Conservation (phyloP, 92 coral and sea anemone genomes). For the Zoanthus solanderi region DNA sequence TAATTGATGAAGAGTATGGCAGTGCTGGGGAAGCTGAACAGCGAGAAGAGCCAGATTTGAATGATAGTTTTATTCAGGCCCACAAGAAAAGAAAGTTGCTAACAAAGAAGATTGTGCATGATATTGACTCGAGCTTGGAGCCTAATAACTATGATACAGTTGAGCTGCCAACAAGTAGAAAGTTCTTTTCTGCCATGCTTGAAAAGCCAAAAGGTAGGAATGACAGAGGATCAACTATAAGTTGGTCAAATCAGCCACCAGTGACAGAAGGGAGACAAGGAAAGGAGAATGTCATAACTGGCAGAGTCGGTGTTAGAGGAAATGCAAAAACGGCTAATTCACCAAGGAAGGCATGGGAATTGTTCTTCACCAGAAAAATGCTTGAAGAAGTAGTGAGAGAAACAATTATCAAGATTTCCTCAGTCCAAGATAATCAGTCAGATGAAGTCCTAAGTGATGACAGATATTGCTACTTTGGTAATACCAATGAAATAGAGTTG, state of each 20-base stretch:
- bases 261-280: slow-evolving; percentile 12
- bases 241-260: slow-evolving; percentile 12
- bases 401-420: neutral
- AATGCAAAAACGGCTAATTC: neutral
- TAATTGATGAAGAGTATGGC: too few species aligned
- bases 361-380: slow-evolving; percentile 14
- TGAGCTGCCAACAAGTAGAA: neutral
- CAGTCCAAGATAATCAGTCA: neutral
- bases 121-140: neutral
- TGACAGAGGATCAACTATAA: neutral
- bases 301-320: neutral
- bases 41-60: neutral
- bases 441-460: neutral
- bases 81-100: neutral
- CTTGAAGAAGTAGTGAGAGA: neutral
- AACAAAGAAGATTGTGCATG: neutral
- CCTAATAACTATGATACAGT: neutral
- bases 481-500: neutral
- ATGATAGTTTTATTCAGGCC: neutral
- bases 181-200: neutral
- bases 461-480: slow-evolving; percentile 12
- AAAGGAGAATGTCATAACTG: neutral
- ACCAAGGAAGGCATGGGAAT: slow-evolving; percentile 11
- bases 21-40: neutral
- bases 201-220: slow-evolving; percentile 27